Base-by-base conservation (phyloP, 1,140 invertebrate species). In the Palaemon carinicauda region DNA sequence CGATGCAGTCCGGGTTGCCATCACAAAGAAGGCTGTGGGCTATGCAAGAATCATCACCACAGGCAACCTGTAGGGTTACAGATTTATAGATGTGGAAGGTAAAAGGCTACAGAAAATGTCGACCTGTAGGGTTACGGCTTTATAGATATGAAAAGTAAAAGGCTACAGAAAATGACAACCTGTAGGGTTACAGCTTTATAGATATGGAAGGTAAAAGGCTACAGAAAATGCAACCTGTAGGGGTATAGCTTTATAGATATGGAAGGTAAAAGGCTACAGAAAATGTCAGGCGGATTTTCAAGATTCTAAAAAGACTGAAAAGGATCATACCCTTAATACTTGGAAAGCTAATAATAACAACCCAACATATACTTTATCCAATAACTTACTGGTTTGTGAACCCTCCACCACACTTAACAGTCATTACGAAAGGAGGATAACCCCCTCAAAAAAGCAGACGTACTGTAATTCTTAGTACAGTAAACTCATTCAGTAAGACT, bases 51-150 rank as follows among this genome's bases (percentile, higher is more conserved):
- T 73, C 88, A 77, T 89, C 85, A 69, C 74, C 56, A 75, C 85
- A 87, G 60, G 65, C 33, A 21, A 83, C 78, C 88, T 89, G 88
- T 74, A 54, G 69, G 71, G 71, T 82, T 78, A 81, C 52, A 88
- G 19, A 73, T 83, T 31, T 24, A 51, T 24, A 54, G 17, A 51
- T 29, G 15, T 21, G 52, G 24, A 17, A 2, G 33, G 33, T 21
- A 33, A 14, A 41, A 77, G 15, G 7, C 52, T 14, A 3, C 29
- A 77, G 1, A n/a, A n/a, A n/a, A n/a, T n/a, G n/a, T n/a, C 33
- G 17, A 83, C 78, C 88, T 89, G 88, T 74, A 54, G 69, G 71
- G 71, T 82, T 78, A 81, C 52, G 83, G 19, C 73, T 83, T 31
- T 24, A 51, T 24, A 54, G 17, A 51, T 29, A 27, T 21, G 52